These are phyloP conservation scores for Ameiurus melas DNA, from an alignment of 2,113 vertebrate genomes.

Conservation along the genomic window DNA sequence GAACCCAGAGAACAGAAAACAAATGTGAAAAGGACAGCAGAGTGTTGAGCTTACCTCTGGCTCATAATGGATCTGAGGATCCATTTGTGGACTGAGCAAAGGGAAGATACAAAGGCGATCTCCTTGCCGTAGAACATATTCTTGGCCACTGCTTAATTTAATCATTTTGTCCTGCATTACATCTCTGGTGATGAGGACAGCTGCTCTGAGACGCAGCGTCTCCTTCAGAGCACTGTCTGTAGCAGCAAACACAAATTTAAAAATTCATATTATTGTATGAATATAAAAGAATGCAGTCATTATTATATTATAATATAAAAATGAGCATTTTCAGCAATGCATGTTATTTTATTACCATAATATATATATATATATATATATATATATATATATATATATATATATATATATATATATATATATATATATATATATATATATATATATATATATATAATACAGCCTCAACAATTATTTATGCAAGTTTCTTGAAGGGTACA, in stretches of 20 bases:
- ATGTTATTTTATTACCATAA: neutral
- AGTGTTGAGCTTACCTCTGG: conserved; percentile 75
- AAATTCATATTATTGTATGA: neutral
- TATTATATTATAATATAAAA: neutral
- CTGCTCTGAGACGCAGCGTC: conserved; percentile 82
- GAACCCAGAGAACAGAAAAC: neutral
- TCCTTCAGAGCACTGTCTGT: conserved; percentile 83
- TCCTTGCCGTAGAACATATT: conserved; percentile 77
- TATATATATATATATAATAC: neutral
- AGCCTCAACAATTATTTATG: neutral
- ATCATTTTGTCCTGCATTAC: conserved; percentile 73
- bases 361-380: neutral
- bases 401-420: neutral
- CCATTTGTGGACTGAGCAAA: conserved; percentile 86
- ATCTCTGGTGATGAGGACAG: conserved; percentile 83
- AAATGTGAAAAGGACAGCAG: neutral
- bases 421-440: neutral
- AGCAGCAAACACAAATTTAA: conserved; percentile 14
- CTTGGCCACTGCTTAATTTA: conserved; percentile 69
- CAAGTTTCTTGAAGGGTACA: neutral
- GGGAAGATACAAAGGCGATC: conserved; percentile 85
- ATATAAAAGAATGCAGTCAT: neutral
- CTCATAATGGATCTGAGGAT: conserved; percentile 80
- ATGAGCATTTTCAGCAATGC: neutral
- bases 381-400: neutral